Conservation (phyloP, 2,113 vertebrate species). For the Saccopteryx bilineata region DNA sequence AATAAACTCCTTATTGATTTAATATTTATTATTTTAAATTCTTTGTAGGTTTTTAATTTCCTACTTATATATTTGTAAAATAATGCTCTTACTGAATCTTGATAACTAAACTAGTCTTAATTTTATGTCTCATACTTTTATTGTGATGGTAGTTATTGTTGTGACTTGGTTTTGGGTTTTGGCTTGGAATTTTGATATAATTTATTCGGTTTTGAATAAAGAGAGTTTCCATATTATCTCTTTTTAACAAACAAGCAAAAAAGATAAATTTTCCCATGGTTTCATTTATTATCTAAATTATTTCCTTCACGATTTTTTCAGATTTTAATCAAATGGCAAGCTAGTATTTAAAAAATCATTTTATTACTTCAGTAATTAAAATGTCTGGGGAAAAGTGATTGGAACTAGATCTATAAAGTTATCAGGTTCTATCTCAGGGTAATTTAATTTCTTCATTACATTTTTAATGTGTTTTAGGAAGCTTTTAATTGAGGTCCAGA, state of each 20-base stretch:
- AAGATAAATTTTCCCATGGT: neutral
- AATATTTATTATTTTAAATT: neutral
- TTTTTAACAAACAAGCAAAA: neutral
- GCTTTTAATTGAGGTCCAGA: neutral
- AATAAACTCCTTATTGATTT: neutral
- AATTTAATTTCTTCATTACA: neutral
- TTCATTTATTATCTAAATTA: constrained; percentile 16
- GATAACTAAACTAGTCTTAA: neutral
- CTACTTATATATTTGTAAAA: neutral
- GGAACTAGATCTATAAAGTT: neutral
- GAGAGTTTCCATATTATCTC: neutral
- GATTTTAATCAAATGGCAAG: neutral
- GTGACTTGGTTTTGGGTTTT: neutral
- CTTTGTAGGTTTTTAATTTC: neutral
- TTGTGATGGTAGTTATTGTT: neutral
- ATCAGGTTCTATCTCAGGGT: neutral
- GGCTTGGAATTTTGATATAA: neutral
- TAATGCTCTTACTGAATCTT: neutral
- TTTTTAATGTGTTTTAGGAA: neutral
- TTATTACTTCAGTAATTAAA: neutral
- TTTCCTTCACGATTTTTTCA: neutral
- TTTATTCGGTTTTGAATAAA: neutral
- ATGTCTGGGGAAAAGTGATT: neutral
- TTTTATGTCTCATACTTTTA: neutral
- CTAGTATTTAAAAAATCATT: neutral